Evolutionary conservation across 2,113 vertebrate genomes (phyloP), one percentile per base, ranked within the genome.

Genomic region (Ctenomys sociabilis): DNA sequence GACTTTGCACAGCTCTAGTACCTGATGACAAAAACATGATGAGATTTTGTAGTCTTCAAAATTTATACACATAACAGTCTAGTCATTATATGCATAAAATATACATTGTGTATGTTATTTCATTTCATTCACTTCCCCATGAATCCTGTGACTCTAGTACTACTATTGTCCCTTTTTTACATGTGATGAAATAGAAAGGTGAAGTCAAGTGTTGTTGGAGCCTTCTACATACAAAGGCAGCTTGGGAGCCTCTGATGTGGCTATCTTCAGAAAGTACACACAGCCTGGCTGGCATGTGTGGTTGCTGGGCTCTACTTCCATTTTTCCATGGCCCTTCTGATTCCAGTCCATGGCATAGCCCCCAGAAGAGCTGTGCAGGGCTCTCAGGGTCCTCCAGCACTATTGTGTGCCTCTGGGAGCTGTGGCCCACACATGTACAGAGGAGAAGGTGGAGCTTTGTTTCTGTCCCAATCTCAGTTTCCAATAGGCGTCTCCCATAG

Each of bases 371-470:
- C 32, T 78, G 17, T 57, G 13, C 0, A 77, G n/a, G 37, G 19
- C 24, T 2, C 80, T 37, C 32, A 17, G 4, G 59, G 37, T 12
- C n/a, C 49, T 80, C 26, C 64, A 57, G 2, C 0, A 5, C 21
- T 11, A 0, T 19, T 2, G 6, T 10, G 0, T 30, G 24, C 16
- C 22, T 59, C 10, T 1, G 3, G 1, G 26, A 66, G 7, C n/a
- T 54, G 10, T 52, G 32, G 5, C n/a, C 13, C 14, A n/a, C 57
- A 2, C 24, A 43, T 8, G 37, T 4, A 28, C 14, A 7, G 0
- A 30, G 1, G 43, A 54, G 40, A 63, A 90, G n/a, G 12, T 7
- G 5, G 17, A 22, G 43, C 70, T 64, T 85, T 24, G 28, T 77
- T 81, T 87, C 78, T 43, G 0, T 26, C 66, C 45, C n/a, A 28